Base-by-base conservation (phyloP, 2,888 invertebrate genomes). In the Ophion obscuratus region DNA sequence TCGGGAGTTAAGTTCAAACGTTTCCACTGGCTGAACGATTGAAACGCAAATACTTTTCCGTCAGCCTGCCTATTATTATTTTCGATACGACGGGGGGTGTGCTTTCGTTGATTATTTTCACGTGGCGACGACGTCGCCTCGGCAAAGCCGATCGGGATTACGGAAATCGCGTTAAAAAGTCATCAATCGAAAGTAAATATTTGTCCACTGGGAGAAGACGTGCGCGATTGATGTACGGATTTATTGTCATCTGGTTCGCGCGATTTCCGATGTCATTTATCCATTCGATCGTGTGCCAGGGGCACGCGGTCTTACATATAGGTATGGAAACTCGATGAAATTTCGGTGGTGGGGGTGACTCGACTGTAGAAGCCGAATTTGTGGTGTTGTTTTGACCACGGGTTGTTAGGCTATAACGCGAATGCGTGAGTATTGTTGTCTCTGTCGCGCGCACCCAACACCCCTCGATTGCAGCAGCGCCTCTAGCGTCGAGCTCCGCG, bases 1-100 rank as follows among this genome's bases (percentile, higher is more conserved):
- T 93, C 93, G 90, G 92, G 90, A 89, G 91, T 91, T 40, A 93
- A 93, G 91, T 92, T 92, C 77, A 93, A 93, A 90, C 92, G 92
- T 92, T 93, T 91, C 88, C 93, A 93, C 92, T 92, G 93, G 92
- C 92, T 93, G 74, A 92, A 86, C 77, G 40, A 81, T 74, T 75
- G 20, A 79, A 40, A 53, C 53, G 53, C 47, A n/a, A 68, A 68
- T 70, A 62, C 10, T 24, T 61, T 24, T 9, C 7, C 61, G 20
- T 61, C 24, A 61, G 53, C 24, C 9, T 9, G 24, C 11, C 20
- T 9, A 61, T 61, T 24, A 61, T 61, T 53, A 20, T 61, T 61
- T 24, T 61, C 61, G 6, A 61, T 61, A n/a, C n/a, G n/a, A 0
- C n/a, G 9, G 4, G 53, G 4, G 53, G 17, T 5, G 20, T 5